These are phyloP conservation scores for Leptinotarsa tumamoca DNA, from an alignment of 2,888 invertebrate species.

Conservation along the genomic window DNA sequence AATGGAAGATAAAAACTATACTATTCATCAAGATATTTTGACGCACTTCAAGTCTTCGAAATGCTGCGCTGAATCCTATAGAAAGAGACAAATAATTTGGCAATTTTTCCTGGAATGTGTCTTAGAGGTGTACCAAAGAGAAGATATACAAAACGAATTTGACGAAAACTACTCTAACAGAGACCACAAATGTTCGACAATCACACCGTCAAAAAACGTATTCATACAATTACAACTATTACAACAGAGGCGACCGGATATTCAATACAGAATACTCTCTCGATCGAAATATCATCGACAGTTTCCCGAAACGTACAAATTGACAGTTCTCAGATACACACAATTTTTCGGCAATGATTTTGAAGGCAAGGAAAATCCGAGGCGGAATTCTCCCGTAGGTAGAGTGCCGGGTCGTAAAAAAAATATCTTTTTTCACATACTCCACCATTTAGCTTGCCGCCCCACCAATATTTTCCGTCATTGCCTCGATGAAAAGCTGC, in stretches of 20 bases:
- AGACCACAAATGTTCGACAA: not conserved
- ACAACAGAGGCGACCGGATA: not conserved
- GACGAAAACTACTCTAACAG: not conserved
- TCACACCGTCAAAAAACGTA: not conserved
- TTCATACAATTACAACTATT: slow-evolving; percentile 7
- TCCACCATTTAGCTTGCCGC: too few relatives aligned
- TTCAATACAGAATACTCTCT: slow-evolving; percentile 3
- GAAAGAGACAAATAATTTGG: slow-evolving; percentile 8
- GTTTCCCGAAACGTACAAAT: slow-evolving; percentile 19
- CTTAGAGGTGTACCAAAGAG: not conserved
- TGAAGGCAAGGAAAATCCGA: slow-evolving; percentile 6
- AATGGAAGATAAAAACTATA: slow-evolving; percentile 1
- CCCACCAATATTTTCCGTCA: not conserved
- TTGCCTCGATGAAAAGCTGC: slow-evolving; percentile 35
- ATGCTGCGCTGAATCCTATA: too few relatives aligned
- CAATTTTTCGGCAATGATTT: slow-evolving; percentile 3
- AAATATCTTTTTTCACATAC: not conserved
- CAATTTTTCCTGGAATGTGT: slow-evolving; percentile 13
- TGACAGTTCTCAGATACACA: slow-evolving; percentile 22
- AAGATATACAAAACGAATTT: not conserved
- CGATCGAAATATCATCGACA: slow-evolving; percentile 16
- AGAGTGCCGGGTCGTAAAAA: not conserved
- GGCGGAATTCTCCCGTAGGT: not conserved
- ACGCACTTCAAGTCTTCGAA: not conserved
- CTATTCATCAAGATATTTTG: too few relatives aligned